phyloP scores from a whole-genome alignment of 2,113 vertebrate genomes.

The human region DNA sequence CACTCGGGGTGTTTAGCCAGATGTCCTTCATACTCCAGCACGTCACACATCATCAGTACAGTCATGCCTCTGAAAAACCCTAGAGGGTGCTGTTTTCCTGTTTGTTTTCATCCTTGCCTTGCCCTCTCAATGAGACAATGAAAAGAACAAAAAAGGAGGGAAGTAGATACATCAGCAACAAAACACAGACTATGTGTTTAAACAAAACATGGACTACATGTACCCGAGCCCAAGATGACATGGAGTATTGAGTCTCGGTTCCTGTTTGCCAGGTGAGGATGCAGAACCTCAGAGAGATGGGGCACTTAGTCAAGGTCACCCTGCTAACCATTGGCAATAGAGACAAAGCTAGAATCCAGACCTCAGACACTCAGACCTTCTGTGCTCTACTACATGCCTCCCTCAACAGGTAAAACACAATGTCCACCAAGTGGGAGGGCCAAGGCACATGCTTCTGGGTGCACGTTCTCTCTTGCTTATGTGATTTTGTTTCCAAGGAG shows the following conservation, averaged over 20 bases:
- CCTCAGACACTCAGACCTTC: background rate
- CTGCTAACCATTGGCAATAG: background rate
- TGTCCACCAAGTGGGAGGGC: background rate
- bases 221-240: background rate
- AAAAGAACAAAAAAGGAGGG: background rate
- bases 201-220: background rate
- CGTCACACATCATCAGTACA: background rate
- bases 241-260: background rate
- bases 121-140: conserved; percentile 7
- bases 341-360: background rate
- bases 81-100: conserved; percentile 67
- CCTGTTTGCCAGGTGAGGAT: conserved; percentile 22
- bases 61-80: conserved; percentile 48
- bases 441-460: background rate
- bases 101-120: conserved; percentile 45
- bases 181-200: background rate
- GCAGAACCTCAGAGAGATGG: background rate
- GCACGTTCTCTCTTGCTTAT: background rate
- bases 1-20: accelerated
- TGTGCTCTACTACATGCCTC: background rate
- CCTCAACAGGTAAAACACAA: background rate
- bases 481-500: background rate
- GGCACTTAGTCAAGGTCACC: background rate
- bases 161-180: background rate
- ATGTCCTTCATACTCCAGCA: background rate